phyloP scores from a whole-genome alignment of 2,113 vertebrate species.

The Onychorhynchus coronatus region DNA sequence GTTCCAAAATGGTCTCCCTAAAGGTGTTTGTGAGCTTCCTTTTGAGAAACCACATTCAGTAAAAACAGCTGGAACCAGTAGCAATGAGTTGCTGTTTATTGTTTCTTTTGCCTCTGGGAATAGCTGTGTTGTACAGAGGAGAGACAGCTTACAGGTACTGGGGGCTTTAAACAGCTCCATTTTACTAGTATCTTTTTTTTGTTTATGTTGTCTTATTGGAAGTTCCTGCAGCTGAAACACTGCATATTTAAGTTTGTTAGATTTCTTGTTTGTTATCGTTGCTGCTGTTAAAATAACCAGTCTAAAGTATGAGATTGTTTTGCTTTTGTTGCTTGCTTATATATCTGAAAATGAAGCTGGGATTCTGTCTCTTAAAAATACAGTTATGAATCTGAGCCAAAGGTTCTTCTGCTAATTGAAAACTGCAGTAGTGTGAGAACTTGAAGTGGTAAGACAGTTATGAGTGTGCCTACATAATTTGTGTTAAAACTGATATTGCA shows the following conservation, averaged over 20 bases:
- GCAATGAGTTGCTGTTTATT: conserved; percentile 73
- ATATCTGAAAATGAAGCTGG: not conserved
- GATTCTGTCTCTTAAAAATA: not conserved
- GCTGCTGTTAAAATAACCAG: not conserved
- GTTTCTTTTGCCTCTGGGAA: conserved; percentile 78
- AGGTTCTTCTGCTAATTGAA: not conserved
- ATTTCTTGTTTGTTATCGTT: not conserved
- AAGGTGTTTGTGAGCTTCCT: conserved; percentile 82
- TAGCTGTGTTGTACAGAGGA: conserved; percentile 79
- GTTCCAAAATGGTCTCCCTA: conserved; percentile 82
- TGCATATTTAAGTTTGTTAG: not conserved
- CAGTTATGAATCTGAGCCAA: not conserved
- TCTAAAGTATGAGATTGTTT: not conserved
- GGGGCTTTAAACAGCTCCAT: not conserved
- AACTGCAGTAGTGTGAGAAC: not conserved
- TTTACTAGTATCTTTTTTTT: not conserved
- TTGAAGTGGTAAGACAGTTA: not conserved
- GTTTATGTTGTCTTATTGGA: not conserved
- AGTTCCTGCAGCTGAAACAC: not conserved
- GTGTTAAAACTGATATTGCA: not conserved
- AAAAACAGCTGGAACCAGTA: conserved; percentile 71
- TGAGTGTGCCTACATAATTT: not conserved
- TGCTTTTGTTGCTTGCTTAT: not conserved
- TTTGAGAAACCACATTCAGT: conserved; percentile 78
- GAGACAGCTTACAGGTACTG: conserved; percentile 85